Percentiles rank a stretch among this genome's conserved stretches.
Conservation (phyloP, 1,140 invertebrate genomes). For the Panulirus ornatus region DNA sequence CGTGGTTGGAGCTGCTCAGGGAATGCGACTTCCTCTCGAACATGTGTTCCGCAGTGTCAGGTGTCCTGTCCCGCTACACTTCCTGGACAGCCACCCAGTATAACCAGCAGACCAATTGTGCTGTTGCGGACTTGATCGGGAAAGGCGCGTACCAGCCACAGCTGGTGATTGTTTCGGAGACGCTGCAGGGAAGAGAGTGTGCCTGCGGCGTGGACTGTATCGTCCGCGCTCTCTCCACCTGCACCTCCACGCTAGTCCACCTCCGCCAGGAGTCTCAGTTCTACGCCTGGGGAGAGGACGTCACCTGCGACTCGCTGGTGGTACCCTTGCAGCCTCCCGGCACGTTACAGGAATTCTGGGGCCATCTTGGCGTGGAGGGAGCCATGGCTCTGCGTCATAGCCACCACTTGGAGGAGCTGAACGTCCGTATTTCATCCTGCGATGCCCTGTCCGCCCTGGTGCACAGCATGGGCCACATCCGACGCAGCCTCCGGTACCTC, state of each 20-base stretch:
- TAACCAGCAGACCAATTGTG: conserved; percentile 47
- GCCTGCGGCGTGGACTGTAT: neutral
- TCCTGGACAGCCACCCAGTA: conserved; percentile 49
- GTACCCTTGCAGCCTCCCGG: conserved; percentile 55
- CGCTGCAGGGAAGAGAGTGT: neutral
- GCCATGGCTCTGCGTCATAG: conserved; percentile 54
- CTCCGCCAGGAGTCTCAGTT: conserved; percentile 64
- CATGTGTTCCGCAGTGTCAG: conserved; percentile 51
- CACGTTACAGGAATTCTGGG: conserved; percentile 53
- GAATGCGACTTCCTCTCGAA: conserved; percentile 46
- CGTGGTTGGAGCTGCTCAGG: conserved; percentile 39
- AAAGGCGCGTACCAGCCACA: conserved; percentile 50
- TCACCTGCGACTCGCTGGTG: conserved; percentile 48
- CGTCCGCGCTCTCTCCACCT: conserved; percentile 59
- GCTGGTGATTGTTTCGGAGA: conserved; percentile 36
- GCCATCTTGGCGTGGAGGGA: conserved; percentile 58
- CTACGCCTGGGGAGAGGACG: conserved; percentile 53
- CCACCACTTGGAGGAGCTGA: conserved; percentile 54
- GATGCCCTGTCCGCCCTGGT: conserved; percentile 44
- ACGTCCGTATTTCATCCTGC: conserved; percentile 49
- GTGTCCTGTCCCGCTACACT: neutral
- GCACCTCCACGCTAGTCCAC: conserved; percentile 49
- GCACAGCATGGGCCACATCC: conserved; percentile 13
- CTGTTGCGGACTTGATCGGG: conserved; percentile 37
- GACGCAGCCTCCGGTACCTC: conserved; percentile 32